Conservation (phyloP, 2,113 vertebrate genomes). For the Microcebus griseorufus region DNA sequence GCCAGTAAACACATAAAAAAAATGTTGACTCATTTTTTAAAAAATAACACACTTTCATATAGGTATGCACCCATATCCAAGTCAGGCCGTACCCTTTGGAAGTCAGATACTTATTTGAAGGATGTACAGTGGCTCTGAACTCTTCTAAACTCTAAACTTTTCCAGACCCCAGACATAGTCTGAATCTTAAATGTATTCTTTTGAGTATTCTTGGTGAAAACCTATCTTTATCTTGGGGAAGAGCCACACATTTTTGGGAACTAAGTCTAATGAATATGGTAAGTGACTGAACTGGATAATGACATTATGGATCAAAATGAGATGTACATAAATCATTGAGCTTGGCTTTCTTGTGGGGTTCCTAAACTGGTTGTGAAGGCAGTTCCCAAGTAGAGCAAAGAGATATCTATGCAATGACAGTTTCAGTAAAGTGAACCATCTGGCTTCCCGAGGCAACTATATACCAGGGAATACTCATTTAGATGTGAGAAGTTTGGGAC, state of each 20-base stretch:
- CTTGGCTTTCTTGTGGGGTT: constrained; percentile 30
- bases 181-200: neutral
- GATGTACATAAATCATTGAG: neutral
- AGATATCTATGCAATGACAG: neutral
- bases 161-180: neutral
- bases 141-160: neutral
- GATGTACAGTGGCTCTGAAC: neutral
- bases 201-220: neutral
- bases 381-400: constrained; percentile 16
- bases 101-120: neutral
- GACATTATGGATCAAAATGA: neutral
- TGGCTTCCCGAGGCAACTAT: neutral
- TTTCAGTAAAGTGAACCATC: neutral
- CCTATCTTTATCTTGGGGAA: neutral
- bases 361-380: neutral
- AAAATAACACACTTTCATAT: neutral
- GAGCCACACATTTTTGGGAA: neutral
- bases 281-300: neutral
- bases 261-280: neutral
- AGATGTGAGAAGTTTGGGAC: neutral
- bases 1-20: too few relatives aligned
- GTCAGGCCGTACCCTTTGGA: neutral
- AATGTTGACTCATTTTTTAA: neutral
- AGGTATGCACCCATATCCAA: neutral
- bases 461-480: neutral